Evolutionary conservation across 2,113 vertebrate genomes (phyloP).

Genomic region (Cheilinus undulatus): DNA sequence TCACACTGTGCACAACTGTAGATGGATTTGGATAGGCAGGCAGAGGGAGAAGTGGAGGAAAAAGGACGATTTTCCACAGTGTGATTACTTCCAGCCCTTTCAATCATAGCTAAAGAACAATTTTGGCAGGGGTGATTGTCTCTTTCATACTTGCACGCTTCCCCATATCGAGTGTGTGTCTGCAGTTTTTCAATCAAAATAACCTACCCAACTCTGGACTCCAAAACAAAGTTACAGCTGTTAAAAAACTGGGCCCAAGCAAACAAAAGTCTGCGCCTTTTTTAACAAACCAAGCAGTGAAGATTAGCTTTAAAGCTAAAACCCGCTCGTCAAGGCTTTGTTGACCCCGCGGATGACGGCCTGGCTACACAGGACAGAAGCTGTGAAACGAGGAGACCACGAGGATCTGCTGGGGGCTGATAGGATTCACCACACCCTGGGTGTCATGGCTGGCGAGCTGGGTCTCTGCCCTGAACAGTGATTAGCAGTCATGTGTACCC

Average conservation of each 20-base stretch:
- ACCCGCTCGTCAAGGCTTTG: slow-evolving; percentile 33
- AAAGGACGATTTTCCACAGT: slow-evolving; percentile 1
- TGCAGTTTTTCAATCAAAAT: neutral
- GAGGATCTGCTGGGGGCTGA: slow-evolving; percentile 58
- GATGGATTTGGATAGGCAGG: slow-evolving; percentile 29
- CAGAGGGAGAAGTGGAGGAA: slow-evolving; percentile 10
- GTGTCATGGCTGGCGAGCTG: slow-evolving; percentile 67
- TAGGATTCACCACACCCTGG: slow-evolving; percentile 68
- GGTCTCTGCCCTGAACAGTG: slow-evolving; percentile 60
- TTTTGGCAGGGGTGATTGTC: slow-evolving; percentile 39
- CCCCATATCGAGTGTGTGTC: neutral
- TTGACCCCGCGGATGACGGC: slow-evolving; percentile 54
- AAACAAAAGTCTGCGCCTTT: too few species aligned
- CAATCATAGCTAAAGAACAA: slow-evolving; percentile 39
- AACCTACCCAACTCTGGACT: slow-evolving; percentile 4
- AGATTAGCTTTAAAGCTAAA: slow-evolving; percentile 45
- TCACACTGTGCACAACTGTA: slow-evolving; percentile 67
- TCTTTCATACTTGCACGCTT: slow-evolving; percentile 6
- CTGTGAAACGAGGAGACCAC: slow-evolving; percentile 35
- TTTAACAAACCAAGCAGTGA: slow-evolving; percentile 23
- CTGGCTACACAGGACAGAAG: slow-evolving; percentile 24
- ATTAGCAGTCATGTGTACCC: slow-evolving; percentile 64
- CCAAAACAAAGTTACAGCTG: slow-evolving; percentile 30
- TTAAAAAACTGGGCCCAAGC: slow-evolving; percentile 11
- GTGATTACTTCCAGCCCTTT: slow-evolving; percentile 42